Evolutionary conservation across 1,140 invertebrate species (phyloP).

Genomic region (Cotesia typhae): DNA sequence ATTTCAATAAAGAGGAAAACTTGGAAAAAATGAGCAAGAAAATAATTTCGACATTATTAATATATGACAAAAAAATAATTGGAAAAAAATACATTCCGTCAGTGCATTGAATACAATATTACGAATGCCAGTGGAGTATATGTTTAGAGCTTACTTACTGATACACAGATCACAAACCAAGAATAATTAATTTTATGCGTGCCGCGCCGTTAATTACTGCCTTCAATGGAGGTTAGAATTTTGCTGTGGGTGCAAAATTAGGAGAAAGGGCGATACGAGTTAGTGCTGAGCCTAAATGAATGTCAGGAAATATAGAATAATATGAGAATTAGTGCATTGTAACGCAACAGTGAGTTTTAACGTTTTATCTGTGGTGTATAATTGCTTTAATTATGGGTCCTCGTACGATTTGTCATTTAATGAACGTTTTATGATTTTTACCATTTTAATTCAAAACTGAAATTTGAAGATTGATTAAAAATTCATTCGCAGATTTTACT

Average conservation of each 20-base stretch:
- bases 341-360: conserved; percentile 26
- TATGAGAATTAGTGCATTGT: conserved; percentile 23
- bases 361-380: conserved; percentile 27
- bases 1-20: too few relatives aligned
- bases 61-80: neutral
- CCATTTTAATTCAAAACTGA: too few relatives aligned
- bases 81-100: conserved; percentile 22
- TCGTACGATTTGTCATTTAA: conserved; percentile 8
- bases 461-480: too few relatives aligned
- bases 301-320: conserved; percentile 6
- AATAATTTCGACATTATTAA: neutral
- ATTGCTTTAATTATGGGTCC: conserved; percentile 10
- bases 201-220: conserved; percentile 34
- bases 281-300: neutral
- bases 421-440: neutral
- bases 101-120: conserved; percentile 17
- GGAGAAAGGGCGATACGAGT: neutral
- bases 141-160: conserved; percentile 26
- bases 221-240: conserved; percentile 34
- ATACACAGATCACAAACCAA: conserved; percentile 30
- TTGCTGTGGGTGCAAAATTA: conserved; percentile 9
- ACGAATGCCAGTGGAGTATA: conserved; percentile 12
- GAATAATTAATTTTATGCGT: conserved; percentile 37
- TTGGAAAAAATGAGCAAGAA: too few relatives aligned
- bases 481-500: too few relatives aligned